A percentile compares a stretch with the other conserved stretches of the same genome.
Evolutionary conservation across 2,113 vertebrate species (phyloP).

Genomic region (Leuciscus idus): DNA sequence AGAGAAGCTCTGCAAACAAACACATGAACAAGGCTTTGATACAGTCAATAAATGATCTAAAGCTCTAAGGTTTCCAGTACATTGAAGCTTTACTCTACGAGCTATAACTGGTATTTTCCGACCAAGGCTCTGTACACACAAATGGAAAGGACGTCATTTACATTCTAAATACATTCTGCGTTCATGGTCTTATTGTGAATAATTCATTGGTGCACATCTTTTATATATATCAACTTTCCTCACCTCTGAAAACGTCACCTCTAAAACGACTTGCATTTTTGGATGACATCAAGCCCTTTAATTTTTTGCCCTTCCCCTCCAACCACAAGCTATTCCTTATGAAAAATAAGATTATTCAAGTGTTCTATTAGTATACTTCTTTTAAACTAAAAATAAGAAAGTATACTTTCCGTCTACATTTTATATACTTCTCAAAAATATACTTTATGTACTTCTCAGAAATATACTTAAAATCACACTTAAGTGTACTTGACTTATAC

Average conservation of each 20-base stretch:
- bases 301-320: not conserved
- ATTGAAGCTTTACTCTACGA: not conserved
- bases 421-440: too few relatives aligned
- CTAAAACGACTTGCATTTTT: not conserved
- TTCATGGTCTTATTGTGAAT: not conserved
- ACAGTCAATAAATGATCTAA: not conserved
- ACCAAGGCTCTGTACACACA: not conserved
- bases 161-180: not conserved
- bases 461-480: too few relatives aligned
- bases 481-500: too few relatives aligned
- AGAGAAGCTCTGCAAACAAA: slow-evolving; percentile 13
- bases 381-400: too few relatives aligned
- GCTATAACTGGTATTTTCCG: not conserved
- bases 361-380: too few relatives aligned
- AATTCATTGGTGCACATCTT: not conserved
- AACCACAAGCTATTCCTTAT: not conserved
- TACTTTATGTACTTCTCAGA: too few relatives aligned
- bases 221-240: not conserved
- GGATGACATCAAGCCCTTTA: not conserved
- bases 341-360: too few relatives aligned
- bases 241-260: not conserved
- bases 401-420: too few relatives aligned
- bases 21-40: not conserved
- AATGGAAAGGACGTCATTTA: not conserved
- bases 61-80: not conserved